Conservation (phyloP, 2,797 vertebrate species). For the Muscicapa comitata region DNA sequence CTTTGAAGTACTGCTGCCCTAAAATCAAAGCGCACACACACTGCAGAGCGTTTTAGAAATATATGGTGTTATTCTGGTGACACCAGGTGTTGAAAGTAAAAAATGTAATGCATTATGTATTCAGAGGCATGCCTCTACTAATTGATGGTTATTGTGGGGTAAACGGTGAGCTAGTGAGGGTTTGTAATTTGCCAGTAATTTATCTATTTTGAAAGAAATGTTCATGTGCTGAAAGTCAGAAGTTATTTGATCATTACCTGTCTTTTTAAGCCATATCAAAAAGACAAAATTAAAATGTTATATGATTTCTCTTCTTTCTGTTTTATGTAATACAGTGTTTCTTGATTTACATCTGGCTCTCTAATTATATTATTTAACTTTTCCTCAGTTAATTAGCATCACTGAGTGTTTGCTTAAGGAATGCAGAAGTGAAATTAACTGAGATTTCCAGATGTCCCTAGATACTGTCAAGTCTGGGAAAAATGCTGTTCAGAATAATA, state of each 20-base stretch:
- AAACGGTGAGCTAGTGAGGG: background rate
- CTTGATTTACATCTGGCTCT: background rate
- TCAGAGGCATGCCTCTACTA: slow-evolving; percentile 27
- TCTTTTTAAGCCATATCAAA: background rate
- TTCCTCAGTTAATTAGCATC: background rate
- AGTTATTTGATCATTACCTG: background rate
- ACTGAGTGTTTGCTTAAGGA: background rate
- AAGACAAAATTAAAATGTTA: background rate
- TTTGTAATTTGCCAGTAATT: background rate
- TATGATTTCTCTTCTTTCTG: background rate
- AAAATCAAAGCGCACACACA: background rate
- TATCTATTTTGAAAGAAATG: background rate
- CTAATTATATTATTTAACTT: background rate
- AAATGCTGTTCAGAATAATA: background rate
- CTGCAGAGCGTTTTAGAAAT: background rate
- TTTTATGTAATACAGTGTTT: background rate
- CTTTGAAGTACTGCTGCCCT: background rate
- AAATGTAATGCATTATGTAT: slow-evolving; percentile 46
- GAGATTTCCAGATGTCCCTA: background rate
- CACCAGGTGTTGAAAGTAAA: slow-evolving; percentile 69
- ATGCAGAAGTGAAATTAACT: background rate
- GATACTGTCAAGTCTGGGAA: background rate
- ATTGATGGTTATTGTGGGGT: background rate
- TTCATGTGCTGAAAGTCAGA: background rate
- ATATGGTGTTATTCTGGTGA: slow-evolving; percentile 55